These are phyloP conservation scores for Crematogaster levior DNA, from an alignment of 2,888 invertebrate genomes.

Conservation along the genomic window DNA sequence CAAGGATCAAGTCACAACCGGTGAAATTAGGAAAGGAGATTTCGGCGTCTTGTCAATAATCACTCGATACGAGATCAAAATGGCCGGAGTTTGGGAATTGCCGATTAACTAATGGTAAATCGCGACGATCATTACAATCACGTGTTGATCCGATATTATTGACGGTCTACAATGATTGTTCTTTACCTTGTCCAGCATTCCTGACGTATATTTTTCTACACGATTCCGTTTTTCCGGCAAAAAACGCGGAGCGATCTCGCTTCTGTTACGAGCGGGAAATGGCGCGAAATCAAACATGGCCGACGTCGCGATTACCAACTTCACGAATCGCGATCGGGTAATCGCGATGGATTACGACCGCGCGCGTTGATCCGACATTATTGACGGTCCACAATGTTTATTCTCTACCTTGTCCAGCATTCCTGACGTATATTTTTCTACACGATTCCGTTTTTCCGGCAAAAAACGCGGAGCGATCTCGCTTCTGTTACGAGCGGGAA, in stretches of 20 bases:
- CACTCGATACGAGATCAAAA: too few species aligned
- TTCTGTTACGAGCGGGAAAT: not conserved
- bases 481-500: too few species aligned
- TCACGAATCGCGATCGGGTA: too few species aligned
- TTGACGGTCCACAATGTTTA: not conserved
- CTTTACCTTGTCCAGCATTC: too few species aligned
- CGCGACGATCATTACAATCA: not conserved
- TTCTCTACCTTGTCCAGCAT: not conserved
- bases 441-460: not conserved
- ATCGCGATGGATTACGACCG: not conserved
- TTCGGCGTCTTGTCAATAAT: too few species aligned
- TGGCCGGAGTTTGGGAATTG: too few species aligned
- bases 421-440: not conserved
- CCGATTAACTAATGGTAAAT: too few species aligned
- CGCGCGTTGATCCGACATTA: not conserved
- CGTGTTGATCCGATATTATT: too few species aligned
- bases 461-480: not conserved
- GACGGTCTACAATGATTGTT: too few species aligned
- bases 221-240: not conserved
- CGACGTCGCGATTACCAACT: not conserved
- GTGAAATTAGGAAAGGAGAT: not conserved
- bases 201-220: not conserved
- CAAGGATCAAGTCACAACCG: not conserved
- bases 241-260: not conserved
- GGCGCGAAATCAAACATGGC: not conserved